Conservation (phyloP, 2,797 vertebrate species). For the Chiroxiphia lanceolata region DNA sequence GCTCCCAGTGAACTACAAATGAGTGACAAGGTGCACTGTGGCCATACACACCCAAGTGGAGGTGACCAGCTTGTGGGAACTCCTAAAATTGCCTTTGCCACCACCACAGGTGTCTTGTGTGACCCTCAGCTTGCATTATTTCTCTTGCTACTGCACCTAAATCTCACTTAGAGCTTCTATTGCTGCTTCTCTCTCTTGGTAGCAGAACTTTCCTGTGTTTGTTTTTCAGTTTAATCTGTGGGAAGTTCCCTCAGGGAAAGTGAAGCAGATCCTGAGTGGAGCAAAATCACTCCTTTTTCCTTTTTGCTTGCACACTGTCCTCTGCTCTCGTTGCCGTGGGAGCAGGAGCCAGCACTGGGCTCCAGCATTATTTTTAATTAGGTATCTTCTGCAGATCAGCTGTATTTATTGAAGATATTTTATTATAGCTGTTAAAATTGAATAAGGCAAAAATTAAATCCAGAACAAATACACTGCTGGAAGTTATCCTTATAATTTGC, state of each 20-base stretch:
- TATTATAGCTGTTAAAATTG: constrained; percentile 49
- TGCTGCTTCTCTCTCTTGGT: rapidly evolving
- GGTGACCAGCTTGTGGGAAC: rapidly evolving
- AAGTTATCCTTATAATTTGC: constrained; percentile 21
- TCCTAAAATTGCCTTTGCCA: background rate
- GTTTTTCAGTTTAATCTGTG: background rate
- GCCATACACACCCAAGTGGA: background rate
- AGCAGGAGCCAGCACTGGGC: background rate
- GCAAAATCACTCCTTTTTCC: background rate
- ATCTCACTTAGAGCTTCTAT: background rate
- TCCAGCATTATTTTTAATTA: background rate
- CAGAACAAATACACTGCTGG: constrained; percentile 39
- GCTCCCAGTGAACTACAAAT: rapidly evolving
- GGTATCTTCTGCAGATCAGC: constrained; percentile 1
- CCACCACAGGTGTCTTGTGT: background rate
- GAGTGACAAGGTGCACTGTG: background rate
- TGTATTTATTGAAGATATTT: constrained; percentile 19
- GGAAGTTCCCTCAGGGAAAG: background rate
- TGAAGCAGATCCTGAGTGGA: background rate
- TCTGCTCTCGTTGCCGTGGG: background rate
- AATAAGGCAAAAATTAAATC: constrained; percentile 49
- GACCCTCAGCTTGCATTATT: background rate
- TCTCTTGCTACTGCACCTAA: background rate
- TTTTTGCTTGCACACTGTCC: background rate
- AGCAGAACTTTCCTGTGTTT: background rate